phyloP scores from a whole-genome alignment of 2,888 invertebrate species.

The Monoplex corrugatus region DNA sequence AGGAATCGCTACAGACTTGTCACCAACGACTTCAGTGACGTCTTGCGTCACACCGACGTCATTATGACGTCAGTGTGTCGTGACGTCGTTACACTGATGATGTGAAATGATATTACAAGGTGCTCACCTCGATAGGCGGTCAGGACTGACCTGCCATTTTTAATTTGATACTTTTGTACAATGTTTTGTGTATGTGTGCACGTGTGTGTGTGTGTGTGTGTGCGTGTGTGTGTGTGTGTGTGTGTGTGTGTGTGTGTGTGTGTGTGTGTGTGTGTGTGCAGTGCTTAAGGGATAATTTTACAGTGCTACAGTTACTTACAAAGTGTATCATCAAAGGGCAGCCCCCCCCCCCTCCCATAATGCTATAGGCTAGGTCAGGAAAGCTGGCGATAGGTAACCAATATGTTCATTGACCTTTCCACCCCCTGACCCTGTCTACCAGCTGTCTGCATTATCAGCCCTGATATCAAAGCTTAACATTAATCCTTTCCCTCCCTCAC shows the following conservation, averaged over 20 bases:
- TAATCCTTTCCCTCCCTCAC: no score
- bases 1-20: neutral
- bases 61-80: neutral
- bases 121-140: neutral
- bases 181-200: neutral
- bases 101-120: neutral
- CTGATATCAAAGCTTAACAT: no score
- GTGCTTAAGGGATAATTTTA: neutral
- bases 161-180: no score
- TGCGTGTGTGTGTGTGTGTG: neutral
- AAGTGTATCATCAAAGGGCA: neutral
- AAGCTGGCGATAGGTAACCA: neutral
- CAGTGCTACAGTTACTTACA: neutral
- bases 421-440: no score
- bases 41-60: neutral
- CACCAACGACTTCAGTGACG: slow-evolving; percentile 2
- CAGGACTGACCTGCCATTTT: neutral
- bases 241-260: neutral
- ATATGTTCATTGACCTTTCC: neutral
- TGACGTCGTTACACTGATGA: neutral
- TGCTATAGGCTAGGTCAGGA: no score
- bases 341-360: no score
- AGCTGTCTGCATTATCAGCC: no score
- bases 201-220: neutral
- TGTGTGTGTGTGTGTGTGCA: neutral